phyloP scores from a whole-genome alignment of 2,888 invertebrate species.

The Cantharis nigra region DNA sequence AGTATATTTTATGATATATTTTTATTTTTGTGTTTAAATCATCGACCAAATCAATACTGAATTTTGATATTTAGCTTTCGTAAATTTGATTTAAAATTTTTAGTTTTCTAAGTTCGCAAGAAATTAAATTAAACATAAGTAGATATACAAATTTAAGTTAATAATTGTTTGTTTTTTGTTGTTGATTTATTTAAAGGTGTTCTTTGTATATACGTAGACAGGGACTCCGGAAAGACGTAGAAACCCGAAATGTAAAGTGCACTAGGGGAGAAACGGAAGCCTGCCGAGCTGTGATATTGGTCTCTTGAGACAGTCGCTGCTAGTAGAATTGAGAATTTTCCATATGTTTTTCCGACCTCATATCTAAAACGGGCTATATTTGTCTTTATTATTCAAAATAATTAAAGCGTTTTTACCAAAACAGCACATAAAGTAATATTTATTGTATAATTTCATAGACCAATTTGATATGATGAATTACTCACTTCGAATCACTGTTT shows the following conservation, averaged over 20 bases:
- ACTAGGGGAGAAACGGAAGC: constrained; percentile 23
- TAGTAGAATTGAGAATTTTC: constrained; percentile 28
- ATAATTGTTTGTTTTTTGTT: not conserved
- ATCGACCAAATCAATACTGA: not conserved
- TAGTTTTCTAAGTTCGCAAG: not conserved
- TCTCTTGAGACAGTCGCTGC: constrained; percentile 22
- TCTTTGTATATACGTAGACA: constrained; percentile 18
- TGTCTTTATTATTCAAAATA: constrained; percentile 10
- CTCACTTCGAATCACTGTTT: not conserved
- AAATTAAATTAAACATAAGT: not conserved
- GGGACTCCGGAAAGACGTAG: constrained; percentile 31
- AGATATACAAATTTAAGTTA: not conserved
- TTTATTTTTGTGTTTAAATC: too few relatives aligned
- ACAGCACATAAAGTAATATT: not conserved
- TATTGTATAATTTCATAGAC: not conserved
- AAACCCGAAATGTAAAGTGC: constrained; percentile 18
- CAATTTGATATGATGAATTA: not conserved
- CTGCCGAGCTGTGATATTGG: constrained; percentile 34
- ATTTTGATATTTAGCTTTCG: not conserved
- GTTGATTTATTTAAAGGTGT: not conserved
- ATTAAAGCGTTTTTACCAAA: constrained; percentile 8
- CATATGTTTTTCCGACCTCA: constrained; percentile 11
- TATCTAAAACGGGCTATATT: constrained; percentile 14
- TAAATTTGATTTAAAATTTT: not conserved
- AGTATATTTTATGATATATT: too few relatives aligned